Evolutionary conservation across 1,140 invertebrate genomes (phyloP), one percentile per base, ranked within the genome.

Genomic region (Lineus longissimus): DNA sequence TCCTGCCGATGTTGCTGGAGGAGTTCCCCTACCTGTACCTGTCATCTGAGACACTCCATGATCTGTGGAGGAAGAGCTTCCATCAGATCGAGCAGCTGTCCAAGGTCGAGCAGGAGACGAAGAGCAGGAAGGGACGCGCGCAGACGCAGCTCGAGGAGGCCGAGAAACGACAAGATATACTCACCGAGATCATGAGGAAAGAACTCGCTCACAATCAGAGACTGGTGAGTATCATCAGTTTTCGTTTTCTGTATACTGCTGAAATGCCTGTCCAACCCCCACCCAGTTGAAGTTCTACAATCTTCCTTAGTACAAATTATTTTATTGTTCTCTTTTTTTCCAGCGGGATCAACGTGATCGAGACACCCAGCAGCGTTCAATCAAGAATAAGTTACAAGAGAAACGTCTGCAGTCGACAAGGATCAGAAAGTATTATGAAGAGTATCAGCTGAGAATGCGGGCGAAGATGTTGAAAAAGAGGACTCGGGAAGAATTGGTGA

Each of bases 11-110:
- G 17, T 57, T 82, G 43, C 33, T 81, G 13, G 75, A 79, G 31
- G 79, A 82, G 62, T 81, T 82, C 57, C 80, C 80, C 9, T 70
- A 76, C 64, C 70, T 82, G 33, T 71, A 81, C 58, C 64, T 81
- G 36, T 74, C 76, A n/a, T 69, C 74, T 2, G 73, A 80, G 62
- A 81, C 78, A 1, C 76, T 79, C 72, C 79, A 79, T 67, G 75
- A 81, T 47, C 61, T 82, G 30, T 81, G 78, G 78, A 63, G 73
- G 13, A 71, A 74, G 58, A 73, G 73, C 40, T 55, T 77, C 11
- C 64, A 60, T n/a, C 80, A 81, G 65, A 74, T 80, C 27, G 79
- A 80, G 55, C 70, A 73, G 40, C 63, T 82, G n/a, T 76, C 74
- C 0, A 59, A 73, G 17, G 71, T 74, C 4, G 71, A 78, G 58